phyloP scores from a whole-genome alignment of 2,113 vertebrate species.

The Gambusia affinis region DNA sequence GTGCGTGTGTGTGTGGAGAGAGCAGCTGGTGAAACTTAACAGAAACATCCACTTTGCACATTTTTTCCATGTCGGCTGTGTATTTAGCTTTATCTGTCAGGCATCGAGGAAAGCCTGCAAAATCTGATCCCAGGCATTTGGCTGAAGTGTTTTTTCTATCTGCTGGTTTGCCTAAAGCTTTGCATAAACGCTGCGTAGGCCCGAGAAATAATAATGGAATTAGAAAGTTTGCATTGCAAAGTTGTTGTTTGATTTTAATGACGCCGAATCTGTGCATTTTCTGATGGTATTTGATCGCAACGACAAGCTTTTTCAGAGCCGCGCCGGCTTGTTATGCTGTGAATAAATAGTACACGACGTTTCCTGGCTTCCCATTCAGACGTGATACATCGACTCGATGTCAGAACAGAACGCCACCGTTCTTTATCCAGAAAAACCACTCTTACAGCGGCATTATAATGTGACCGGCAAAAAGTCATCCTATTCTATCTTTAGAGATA shows the following conservation, averaged over 20 bases:
- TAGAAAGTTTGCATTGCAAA: not conserved
- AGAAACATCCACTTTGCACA: not conserved
- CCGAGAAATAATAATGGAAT: not conserved
- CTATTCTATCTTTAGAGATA: not conserved
- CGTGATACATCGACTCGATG: not conserved
- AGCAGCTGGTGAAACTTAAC: not conserved
- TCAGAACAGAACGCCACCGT: not conserved
- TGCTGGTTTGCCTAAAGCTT: not conserved
- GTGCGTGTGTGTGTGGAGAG: too few species aligned
- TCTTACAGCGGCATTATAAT: not conserved
- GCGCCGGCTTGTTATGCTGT: not conserved
- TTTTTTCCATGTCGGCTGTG: not conserved
- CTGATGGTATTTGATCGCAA: not conserved
- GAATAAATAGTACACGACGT: not conserved
- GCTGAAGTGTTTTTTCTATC: not conserved
- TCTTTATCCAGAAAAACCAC: not conserved
- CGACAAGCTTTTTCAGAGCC: not conserved
- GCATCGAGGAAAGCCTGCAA: not conserved
- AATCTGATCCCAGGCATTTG: not conserved
- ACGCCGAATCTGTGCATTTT: not conserved
- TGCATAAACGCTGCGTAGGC: not conserved
- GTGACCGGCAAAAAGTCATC: not conserved
- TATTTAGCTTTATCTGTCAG: conserved; percentile 1
- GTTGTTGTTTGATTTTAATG: not conserved
- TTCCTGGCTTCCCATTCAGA: not conserved